These are phyloP conservation scores for Sebastes goodei DNA, from an alignment of 2,797 vertebrate genomes.

Conservation along the genomic window DNA sequence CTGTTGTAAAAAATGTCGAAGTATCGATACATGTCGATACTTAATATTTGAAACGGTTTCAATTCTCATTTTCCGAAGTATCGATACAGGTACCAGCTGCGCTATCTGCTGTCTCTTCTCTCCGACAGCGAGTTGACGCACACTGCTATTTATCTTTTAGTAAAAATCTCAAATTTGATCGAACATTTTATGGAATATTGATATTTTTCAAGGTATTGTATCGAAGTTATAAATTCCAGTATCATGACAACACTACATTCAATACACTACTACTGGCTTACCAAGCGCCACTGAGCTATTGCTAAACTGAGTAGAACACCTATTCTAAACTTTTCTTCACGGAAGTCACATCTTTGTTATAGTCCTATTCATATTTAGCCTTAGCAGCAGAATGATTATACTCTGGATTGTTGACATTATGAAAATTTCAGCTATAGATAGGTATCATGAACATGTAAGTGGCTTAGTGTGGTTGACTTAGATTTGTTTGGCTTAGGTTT, in stretches of 20 bases:
- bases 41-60: too few relatives aligned
- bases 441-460: neutral
- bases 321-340: neutral
- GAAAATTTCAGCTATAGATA: neutral
- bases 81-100: too few relatives aligned
- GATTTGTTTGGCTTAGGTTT: neutral
- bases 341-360: neutral
- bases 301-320: neutral
- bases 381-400: neutral
- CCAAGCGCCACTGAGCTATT: neutral
- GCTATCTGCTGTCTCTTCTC: too few relatives aligned
- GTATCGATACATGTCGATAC: too few relatives aligned
- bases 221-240: too few relatives aligned
- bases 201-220: too few relatives aligned
- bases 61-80: too few relatives aligned
- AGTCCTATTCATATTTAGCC: neutral
- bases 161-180: too few relatives aligned
- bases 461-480: neutral
- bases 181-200: fast-evolving
- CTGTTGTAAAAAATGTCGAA: too few relatives aligned
- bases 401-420: neutral
- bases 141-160: too few relatives aligned
- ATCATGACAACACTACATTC: too few relatives aligned
- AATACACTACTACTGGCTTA: neutral
- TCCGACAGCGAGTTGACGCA: too few relatives aligned